Base-by-base conservation (phyloP, 1,140 invertebrate species). In the Temnothorax curvispinosus region DNA sequence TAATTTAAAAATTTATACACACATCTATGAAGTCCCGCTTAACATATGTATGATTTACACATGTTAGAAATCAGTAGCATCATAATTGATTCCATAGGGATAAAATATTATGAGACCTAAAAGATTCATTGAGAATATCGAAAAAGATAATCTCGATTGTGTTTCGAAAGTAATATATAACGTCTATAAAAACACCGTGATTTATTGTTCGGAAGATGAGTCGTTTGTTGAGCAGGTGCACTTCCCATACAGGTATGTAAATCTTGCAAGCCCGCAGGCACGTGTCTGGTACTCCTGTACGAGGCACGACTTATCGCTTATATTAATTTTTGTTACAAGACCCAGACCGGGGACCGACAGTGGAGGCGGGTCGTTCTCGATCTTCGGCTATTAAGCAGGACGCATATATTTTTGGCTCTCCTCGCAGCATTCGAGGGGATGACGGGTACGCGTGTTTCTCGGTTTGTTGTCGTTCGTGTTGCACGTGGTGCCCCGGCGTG, bases 381-480 rank as follows among this genome's bases (percentile, higher is more conserved):
- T 72, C 85, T 84, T 77, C 52, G 85, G 60, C 69, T 71, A 78
- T 90, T 85, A 88, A 85, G 56, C 15, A 4, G 21, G 60, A 72
- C 81, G 75, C 86, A 65, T 71, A 87, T 90, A 90, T 90, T 87
- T 90, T 74, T 64, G 82, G 75, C 54, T 71, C 85, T 72, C 38
- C 81, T 67, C 67, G 32, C 50, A 67, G 54, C n/a, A 44, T 60
- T 35, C 71, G 72, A 54, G 85, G 82, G 77, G 88, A 90, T 87
- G 85, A 80, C 38, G 69, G 76, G 18, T 86, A 85, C 60, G 87
- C 74, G 88, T 89, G 90, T 92, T 89, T 91, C 87, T 89, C 72
- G 60, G 88, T 90, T 91, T 93, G 91, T 93, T 94, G 93, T 92
- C 89, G 88, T 93, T 90, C 90, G 75, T 92, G 89, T 90, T 91